These are phyloP conservation scores for Acanthornis magna DNA, from an alignment of 2,797 vertebrate species.

Conservation along the genomic window DNA sequence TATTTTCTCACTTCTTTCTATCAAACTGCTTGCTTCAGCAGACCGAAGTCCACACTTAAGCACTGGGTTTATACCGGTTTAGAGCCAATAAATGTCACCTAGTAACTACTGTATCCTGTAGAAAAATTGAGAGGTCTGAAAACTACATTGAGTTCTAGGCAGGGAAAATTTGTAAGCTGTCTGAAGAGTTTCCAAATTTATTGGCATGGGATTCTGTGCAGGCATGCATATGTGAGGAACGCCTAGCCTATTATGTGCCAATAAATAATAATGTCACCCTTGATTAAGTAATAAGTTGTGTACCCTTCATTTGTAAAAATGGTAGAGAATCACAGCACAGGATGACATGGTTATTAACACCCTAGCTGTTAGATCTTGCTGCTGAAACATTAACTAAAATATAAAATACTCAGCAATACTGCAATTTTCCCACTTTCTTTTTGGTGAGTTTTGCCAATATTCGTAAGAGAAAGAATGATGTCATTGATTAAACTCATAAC, in stretches of 20 bases:
- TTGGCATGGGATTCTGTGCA: neutral
- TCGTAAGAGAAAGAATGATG: slow-evolving; percentile 5
- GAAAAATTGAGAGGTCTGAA: neutral
- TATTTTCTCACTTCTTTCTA: neutral
- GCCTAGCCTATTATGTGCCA: neutral
- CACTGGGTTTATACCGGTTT: neutral
- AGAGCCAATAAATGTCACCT: neutral
- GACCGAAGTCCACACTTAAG: neutral
- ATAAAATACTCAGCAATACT: neutral
- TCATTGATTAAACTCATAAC: slow-evolving; percentile 40
- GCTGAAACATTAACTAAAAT: neutral
- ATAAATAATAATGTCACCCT: neutral
- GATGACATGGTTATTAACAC: neutral
- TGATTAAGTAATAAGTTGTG: neutral
- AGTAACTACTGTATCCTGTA: neutral
- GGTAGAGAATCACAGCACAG: neutral
- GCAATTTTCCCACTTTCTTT: neutral
- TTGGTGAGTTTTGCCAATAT: neutral
- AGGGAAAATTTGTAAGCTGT: neutral
- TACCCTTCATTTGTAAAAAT: neutral
- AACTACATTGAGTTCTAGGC: neutral
- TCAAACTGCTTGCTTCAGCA: neutral
- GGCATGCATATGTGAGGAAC: neutral
- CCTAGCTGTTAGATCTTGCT: neutral
- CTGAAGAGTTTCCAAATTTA: neutral